A percentile compares a stretch with the other conserved stretches of the same genome.
Conservation (phyloP, 2,113 vertebrate species). For the Microcebus murinus region DNA sequence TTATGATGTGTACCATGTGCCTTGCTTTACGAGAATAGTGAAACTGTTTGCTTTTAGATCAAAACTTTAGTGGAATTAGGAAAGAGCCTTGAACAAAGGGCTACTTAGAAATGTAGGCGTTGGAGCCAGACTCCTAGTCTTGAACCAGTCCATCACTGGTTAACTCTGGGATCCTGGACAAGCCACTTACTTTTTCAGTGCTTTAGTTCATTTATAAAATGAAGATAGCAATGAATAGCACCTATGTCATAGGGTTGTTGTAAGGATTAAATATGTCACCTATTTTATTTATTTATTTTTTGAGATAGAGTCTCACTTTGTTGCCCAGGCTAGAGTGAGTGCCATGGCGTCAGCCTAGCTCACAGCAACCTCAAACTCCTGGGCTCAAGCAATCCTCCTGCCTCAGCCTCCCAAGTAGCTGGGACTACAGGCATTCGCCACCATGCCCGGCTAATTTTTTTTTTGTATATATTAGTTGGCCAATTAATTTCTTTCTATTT, state of each 20-base stretch:
- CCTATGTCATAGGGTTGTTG: not conserved
- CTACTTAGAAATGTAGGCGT: not conserved
- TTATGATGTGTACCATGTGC: not conserved
- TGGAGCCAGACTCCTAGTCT: not conserved
- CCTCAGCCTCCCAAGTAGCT: no score
- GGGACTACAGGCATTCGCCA: no score
- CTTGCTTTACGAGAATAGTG: not conserved
- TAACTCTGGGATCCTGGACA: not conserved
- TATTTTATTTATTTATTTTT: not conserved
- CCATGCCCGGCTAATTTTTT: no score
- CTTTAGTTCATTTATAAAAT: not conserved
- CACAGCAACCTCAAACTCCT: no score
- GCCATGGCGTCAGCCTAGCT: no score
- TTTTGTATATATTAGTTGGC: no score
- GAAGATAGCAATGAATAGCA: not conserved
- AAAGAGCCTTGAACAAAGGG: not conserved
- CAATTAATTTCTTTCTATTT: no score
- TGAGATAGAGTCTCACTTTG: no score
- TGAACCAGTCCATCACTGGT: not conserved
- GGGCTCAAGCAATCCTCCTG: no score
- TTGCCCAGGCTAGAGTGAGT: no score
- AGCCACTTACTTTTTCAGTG: not conserved
- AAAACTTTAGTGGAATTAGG: not conserved
- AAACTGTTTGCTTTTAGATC: not conserved
- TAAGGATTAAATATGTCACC: not conserved